Evolutionary conservation across 1,140 invertebrate species (phyloP).

Genomic region (Hylaeus volcanicus): DNA sequence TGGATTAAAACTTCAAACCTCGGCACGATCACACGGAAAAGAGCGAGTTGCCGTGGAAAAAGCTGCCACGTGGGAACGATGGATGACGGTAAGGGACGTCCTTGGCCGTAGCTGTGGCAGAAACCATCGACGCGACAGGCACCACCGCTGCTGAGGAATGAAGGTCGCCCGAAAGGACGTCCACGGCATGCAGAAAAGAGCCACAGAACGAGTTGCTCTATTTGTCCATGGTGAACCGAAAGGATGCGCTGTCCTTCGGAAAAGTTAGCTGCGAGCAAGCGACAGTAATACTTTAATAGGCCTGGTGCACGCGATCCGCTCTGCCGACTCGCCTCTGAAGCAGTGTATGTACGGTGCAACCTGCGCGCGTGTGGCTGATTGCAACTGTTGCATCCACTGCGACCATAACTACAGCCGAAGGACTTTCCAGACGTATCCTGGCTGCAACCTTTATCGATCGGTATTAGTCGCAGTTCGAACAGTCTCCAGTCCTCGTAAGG

Average conservation of each 20-base stretch:
- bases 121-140: background rate
- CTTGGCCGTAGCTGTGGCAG: slow-evolving; percentile 1
- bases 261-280: slow-evolving; percentile 46
- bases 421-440: background rate
- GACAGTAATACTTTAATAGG: slow-evolving; percentile 65
- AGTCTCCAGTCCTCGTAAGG: background rate
- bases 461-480: background rate
- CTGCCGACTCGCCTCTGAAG: background rate
- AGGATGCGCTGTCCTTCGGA: slow-evolving; percentile 46
- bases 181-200: slow-evolving; percentile 1
- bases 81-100: background rate
- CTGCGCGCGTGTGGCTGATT: background rate
- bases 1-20: background rate
- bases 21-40: background rate
- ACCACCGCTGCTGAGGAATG: background rate
- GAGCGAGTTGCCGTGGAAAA: background rate
- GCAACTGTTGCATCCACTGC: slow-evolving; percentile 15
- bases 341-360: background rate
- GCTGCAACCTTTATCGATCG: slow-evolving; percentile 5
- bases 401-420: background rate
- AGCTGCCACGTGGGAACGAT: too few relatives aligned
- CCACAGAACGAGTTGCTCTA: slow-evolving; percentile 3
- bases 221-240: slow-evolving; percentile 45
- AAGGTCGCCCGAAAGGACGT: slow-evolving; percentile 29
- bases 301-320: slow-evolving; percentile 53